phyloP scores from a whole-genome alignment of 1,140 invertebrate genomes.

The Paralvinella palmiformis region DNA sequence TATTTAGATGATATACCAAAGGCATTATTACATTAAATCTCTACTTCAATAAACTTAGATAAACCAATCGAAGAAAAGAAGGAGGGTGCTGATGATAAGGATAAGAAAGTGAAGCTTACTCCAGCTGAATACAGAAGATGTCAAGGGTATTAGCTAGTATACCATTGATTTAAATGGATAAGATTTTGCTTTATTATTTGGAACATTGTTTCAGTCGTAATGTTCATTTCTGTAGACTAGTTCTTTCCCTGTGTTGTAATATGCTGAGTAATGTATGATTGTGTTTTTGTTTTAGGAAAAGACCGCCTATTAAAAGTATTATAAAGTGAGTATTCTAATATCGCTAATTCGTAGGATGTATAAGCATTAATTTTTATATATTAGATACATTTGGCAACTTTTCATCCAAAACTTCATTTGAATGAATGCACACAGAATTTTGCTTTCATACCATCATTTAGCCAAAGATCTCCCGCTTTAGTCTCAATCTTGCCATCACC shows the following conservation, averaged over 20 bases:
- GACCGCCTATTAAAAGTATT: slow-evolving; percentile 45
- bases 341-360: background rate
- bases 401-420: background rate
- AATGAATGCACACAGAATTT: background rate
- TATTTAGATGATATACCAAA: no score
- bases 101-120: slow-evolving; percentile 32
- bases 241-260: no score
- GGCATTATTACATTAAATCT: no score
- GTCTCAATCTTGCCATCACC: slow-evolving; percentile 46
- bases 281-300: slow-evolving; percentile 32
- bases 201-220: background rate
- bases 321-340: slow-evolving; percentile 36
- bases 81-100: background rate
- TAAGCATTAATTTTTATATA: no score
- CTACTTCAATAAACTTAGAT: no score
- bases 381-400: no score
- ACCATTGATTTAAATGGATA: background rate
- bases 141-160: slow-evolving; percentile 21
- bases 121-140: slow-evolving; percentile 41
- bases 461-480: slow-evolving; percentile 46
- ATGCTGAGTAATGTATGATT: no score
- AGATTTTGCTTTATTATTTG: background rate
- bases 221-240: background rate
- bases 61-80: no score
- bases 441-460: slow-evolving; percentile 19